Conservation (phyloP, 92 coral and sea anemone genomes). For the Meandrina meandrites region DNA sequence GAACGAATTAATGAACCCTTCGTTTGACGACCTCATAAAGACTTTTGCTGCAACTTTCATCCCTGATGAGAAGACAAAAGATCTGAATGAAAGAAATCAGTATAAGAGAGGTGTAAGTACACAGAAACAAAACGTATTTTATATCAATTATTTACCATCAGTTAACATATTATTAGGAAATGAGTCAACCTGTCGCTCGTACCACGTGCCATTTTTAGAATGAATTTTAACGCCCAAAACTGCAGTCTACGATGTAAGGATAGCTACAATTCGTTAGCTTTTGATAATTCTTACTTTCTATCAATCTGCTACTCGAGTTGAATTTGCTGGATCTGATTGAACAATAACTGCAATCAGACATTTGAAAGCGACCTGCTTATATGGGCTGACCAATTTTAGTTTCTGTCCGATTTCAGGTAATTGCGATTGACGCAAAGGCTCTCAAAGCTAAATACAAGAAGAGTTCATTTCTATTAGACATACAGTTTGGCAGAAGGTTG, state of each 20-base stretch:
- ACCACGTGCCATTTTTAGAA: background rate
- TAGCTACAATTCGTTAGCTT: background rate
- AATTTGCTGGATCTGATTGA: too few relatives aligned
- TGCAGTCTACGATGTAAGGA: too few relatives aligned
- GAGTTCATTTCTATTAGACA: background rate
- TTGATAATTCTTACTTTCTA: background rate
- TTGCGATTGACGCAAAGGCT: slow-evolving; percentile 3
- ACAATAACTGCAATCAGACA: too few relatives aligned
- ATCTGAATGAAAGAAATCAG: background rate
- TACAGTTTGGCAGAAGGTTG: slow-evolving; percentile 17
- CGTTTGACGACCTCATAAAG: background rate
- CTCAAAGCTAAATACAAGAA: background rate
- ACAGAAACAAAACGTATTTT: background rate
- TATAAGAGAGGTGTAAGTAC: slow-evolving; percentile 30
- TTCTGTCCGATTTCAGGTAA: background rate
- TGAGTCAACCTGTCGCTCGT: background rate
- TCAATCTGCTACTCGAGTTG: background rate
- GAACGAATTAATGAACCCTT: background rate
- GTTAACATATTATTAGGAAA: background rate
- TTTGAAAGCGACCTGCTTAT: background rate
- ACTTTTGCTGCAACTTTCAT: slow-evolving; percentile 14
- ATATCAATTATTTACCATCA: background rate
- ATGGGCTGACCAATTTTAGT: background rate
- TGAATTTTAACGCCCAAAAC: too few relatives aligned
- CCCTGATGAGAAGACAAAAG: slow-evolving; percentile 11